Base-by-base conservation (phyloP, 2,888 invertebrate species). In the Drosophila helvetica region DNA sequence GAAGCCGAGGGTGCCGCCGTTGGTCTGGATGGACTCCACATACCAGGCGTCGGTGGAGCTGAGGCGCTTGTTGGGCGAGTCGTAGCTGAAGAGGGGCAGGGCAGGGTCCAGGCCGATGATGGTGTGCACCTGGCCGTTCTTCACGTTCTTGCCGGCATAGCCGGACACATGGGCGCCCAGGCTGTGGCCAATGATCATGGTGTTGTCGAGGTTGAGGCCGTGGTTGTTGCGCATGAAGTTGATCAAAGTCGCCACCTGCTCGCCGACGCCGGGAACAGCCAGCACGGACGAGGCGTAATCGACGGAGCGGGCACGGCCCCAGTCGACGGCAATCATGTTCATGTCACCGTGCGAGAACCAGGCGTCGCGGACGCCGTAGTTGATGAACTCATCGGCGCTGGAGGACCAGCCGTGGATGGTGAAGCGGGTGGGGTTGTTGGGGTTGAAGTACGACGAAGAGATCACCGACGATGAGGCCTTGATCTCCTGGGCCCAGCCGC, bases 121-220 rank as follows among this genome's bases (percentile, higher is more conserved):
- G 18, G 94, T 93, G 82, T 94, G 93, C 57, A 94, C 92, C 53
- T 93, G 93, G 33, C 94, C 94, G 79, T 93, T 85, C 58, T 92
- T 92, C 1, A 94, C 92, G 77, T 93, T 93, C 73, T 94, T 94
- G 4, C 94, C 94, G 9, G 94, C 93, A 64, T 93, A 93, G 1
- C 94, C 94, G n/a, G 94, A 93, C 3, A 94, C 93, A 76, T 94
- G 94, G 1, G 94, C 94, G 0, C 94, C 94, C 64, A 94, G 91
- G 70, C 94, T 94, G 75, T 94, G 94, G 0, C 94, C 94, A 61
- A 94, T 93, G 7, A 92, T 58, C 93, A 93, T 88, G 92, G 94
- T 77, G 91, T 90, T 7, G 92, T 93, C 48, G 92, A 93, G 48
- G 90, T 89, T 19, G 91, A 92, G 15, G 91, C 93, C 60, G 92